These are phyloP conservation scores for Tetramorium bicarinatum DNA, from an alignment of 2,888 invertebrate genomes.

Conservation along the genomic window DNA sequence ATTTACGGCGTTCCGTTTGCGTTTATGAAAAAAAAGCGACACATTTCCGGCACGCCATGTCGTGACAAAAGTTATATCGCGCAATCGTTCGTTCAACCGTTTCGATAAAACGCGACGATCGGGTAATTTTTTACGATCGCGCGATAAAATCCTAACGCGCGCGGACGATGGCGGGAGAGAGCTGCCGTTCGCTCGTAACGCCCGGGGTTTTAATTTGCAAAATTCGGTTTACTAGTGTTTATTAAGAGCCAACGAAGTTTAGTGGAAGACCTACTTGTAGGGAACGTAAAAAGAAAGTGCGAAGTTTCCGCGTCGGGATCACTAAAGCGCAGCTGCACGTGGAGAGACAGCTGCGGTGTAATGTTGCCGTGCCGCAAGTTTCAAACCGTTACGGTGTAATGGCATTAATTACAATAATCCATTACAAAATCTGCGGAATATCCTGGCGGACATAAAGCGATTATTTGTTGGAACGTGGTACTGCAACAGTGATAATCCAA, in stretches of 20 bases:
- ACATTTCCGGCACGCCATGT: slow-evolving; percentile 2
- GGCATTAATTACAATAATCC: slow-evolving; percentile 57
- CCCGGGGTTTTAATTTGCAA: slow-evolving; percentile 8
- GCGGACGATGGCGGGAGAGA: not conserved
- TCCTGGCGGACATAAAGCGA: slow-evolving; percentile 46
- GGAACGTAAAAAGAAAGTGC: slow-evolving; percentile 23
- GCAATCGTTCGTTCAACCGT: not conserved
- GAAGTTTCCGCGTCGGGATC: slow-evolving; percentile 23
- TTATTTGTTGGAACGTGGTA: slow-evolving; percentile 43
- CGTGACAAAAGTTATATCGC: slow-evolving; percentile 8
- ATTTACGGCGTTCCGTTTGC: slow-evolving; percentile 40
- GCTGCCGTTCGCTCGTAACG: not conserved
- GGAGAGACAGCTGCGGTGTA: slow-evolving; percentile 46
- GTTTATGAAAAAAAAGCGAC: slow-evolving; percentile 28
- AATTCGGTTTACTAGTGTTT: slow-evolving; percentile 1
- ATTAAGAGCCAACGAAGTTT: slow-evolving; percentile 13
- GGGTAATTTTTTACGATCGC: not conserved
- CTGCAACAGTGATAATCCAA: slow-evolving; percentile 50
- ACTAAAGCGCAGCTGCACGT: slow-evolving; percentile 15
- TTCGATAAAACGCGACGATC: not conserved
- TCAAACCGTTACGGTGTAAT: slow-evolving; percentile 51
- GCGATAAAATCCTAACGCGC: not conserved
- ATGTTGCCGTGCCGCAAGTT: slow-evolving; percentile 34
- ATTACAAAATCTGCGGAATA: slow-evolving; percentile 49
- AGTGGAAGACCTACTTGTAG: not conserved